Conservation (phyloP, 2,797 vertebrate genomes). For the Tapirus indicus region DNA sequence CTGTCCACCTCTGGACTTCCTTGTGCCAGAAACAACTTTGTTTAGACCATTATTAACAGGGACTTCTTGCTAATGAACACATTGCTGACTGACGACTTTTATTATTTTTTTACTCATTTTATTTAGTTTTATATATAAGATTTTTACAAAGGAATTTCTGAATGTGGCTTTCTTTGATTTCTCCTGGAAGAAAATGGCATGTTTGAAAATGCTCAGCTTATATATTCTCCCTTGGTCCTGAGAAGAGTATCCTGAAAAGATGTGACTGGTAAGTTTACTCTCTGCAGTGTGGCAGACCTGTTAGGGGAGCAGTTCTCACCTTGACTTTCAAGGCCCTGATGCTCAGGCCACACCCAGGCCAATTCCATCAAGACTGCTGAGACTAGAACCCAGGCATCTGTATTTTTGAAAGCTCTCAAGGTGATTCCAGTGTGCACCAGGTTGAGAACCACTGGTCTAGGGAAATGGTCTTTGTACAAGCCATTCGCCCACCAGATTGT, state of each 20-base stretch:
- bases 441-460: too few relatives aligned
- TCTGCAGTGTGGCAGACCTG: neutral
- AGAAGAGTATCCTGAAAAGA: constrained; percentile 9
- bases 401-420: neutral
- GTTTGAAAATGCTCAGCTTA: constrained; percentile 47
- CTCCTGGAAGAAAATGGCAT: constrained; percentile 38
- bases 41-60: neutral
- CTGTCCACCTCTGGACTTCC: neutral
- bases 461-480: neutral
- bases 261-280: neutral
- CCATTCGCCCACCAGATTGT: neutral
- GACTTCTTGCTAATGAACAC: neutral
- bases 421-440: neutral
- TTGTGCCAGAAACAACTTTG: neutral
- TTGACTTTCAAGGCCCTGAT: neutral
- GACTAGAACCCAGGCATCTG: neutral
- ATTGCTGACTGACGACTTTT: neutral
- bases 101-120: neutral
- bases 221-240: neutral
- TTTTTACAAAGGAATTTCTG: constrained; percentile 61
- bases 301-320: neutral
- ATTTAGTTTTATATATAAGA: neutral
- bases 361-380: neutral
- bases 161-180: constrained; percentile 51
- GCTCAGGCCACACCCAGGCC: neutral